Evolutionary conservation across 1,140 invertebrate species (phyloP).

Genomic region (Zaprionus nigranus): DNA sequence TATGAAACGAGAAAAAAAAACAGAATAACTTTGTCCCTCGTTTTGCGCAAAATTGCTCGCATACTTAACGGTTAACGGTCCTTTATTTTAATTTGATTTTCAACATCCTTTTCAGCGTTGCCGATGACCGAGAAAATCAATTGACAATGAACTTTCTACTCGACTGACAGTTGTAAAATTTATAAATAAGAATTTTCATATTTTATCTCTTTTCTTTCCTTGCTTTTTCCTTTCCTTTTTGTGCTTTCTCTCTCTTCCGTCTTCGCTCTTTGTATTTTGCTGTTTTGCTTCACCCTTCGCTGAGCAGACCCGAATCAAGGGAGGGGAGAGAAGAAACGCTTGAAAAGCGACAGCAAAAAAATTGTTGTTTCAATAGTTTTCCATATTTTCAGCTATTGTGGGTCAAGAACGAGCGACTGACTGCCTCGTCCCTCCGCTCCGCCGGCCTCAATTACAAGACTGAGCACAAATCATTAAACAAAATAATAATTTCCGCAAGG

Average conservation of each 20-base stretch:
- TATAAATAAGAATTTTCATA: slow-evolving; percentile 58
- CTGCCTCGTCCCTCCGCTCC: too few relatives aligned
- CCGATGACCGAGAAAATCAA: slow-evolving; percentile 59
- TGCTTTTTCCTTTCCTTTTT: background rate
- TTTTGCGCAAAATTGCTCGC: slow-evolving; percentile 29
- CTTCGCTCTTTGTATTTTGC: slow-evolving; percentile 6
- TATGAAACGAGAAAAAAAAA: background rate
- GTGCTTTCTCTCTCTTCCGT: slow-evolving; percentile 1
- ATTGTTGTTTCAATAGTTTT: slow-evolving; percentile 69
- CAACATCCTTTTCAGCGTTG: slow-evolving; percentile 11
- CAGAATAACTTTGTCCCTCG: slow-evolving; percentile 11
- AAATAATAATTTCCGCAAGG: slow-evolving; percentile 81
- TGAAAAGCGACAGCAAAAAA: slow-evolving; percentile 17
- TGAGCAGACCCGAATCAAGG: slow-evolving; percentile 36
- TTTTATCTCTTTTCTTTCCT: slow-evolving; percentile 6
- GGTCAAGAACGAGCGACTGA: slow-evolving; percentile 65
- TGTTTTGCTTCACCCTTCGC: slow-evolving; percentile 48
- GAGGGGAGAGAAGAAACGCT: background rate
- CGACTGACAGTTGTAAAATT: slow-evolving; percentile 52
- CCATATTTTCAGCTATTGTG: slow-evolving; percentile 57
- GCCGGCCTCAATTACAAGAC: slow-evolving; percentile 71
- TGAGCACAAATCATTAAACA: slow-evolving; percentile 82
- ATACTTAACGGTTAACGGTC: slow-evolving; percentile 7
- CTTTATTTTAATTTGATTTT: slow-evolving; percentile 35
- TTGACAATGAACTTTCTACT: slow-evolving; percentile 75